A percentile compares a stretch with the other conserved stretches of the same genome.
Conservation (phyloP, 2,797 vertebrate species). For the Acrossocheilus fasciatus region DNA sequence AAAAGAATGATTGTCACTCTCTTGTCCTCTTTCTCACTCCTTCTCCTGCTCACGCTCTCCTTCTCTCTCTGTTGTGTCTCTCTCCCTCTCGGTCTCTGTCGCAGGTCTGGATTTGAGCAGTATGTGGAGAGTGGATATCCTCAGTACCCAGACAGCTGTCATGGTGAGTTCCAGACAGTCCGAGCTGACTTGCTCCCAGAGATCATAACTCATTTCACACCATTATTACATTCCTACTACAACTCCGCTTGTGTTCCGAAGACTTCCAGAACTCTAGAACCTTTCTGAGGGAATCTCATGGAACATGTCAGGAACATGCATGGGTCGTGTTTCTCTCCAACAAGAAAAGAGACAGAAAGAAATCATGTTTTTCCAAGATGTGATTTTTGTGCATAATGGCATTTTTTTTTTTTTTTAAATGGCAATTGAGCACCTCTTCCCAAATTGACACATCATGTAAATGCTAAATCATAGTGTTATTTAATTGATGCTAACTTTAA, state of each 20-base stretch:
- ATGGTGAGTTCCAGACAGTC: constrained; percentile 77
- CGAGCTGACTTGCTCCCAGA: constrained; percentile 8
- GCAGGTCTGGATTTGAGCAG: constrained; percentile 83
- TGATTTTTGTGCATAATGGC: background rate
- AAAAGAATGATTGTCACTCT: constrained; percentile 61
- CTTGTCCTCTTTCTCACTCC: constrained; percentile 50
- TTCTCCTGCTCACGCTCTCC: constrained; percentile 60
- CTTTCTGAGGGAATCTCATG: background rate
- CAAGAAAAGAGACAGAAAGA: background rate
- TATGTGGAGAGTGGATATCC: constrained; percentile 78
- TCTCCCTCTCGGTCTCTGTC: constrained; percentile 37
- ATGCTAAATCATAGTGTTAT: background rate
- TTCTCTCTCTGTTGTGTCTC: constrained; percentile 35
- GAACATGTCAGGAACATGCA: constrained; percentile 7
- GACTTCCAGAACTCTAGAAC: constrained; percentile 1
- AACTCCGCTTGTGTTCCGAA: background rate
- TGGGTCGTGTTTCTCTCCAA: background rate
- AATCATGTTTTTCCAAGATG: background rate
- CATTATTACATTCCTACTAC: constrained; percentile 32
- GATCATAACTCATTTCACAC: constrained; percentile 49
- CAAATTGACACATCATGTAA: background rate
- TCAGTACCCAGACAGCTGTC: constrained; percentile 80
- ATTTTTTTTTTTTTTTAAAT: background rate
- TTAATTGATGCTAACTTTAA: background rate
- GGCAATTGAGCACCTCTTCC: background rate